Conservation (phyloP, 2,888 invertebrate genomes). For the Cheilosia pagana region DNA sequence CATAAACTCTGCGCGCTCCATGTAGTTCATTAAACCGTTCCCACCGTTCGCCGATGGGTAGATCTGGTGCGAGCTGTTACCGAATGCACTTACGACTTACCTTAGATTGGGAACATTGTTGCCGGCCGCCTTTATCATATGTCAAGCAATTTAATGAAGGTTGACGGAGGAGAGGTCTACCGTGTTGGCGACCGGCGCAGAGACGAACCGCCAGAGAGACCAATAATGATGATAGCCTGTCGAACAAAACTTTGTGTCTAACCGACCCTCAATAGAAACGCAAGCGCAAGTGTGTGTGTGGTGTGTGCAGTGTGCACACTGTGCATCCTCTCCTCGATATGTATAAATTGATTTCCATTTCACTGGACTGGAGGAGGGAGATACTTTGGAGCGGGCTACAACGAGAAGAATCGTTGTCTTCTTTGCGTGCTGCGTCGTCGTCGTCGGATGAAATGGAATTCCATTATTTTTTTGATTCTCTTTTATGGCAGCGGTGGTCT, state of each 20-base stretch:
- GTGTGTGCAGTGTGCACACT: constrained; percentile 4
- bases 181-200: background rate
- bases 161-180: constrained; percentile 47
- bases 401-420: constrained; percentile 3
- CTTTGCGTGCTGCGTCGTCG: constrained; percentile 7
- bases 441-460: constrained; percentile 58
- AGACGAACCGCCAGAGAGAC: background rate
- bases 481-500: constrained; percentile 20
- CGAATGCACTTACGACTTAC: constrained; percentile 42
- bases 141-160: constrained; percentile 71
- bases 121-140: constrained; percentile 61
- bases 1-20: constrained; percentile 7
- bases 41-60: background rate
- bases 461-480: constrained; percentile 15
- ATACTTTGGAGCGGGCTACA: background rate
- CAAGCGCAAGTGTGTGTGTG: constrained; percentile 8
- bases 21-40: constrained; percentile 58
- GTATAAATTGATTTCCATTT: constrained; percentile 72
- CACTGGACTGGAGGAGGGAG: constrained; percentile 29
- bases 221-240: constrained; percentile 63
- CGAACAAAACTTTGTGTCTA: constrained; percentile 36
- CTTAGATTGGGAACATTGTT: constrained; percentile 48
- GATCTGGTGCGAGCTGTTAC: background rate
- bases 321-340: constrained; percentile 47
- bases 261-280: constrained; percentile 34